Base-by-base conservation (phyloP, 2,113 vertebrate genomes). In the Anguilla japonica region DNA sequence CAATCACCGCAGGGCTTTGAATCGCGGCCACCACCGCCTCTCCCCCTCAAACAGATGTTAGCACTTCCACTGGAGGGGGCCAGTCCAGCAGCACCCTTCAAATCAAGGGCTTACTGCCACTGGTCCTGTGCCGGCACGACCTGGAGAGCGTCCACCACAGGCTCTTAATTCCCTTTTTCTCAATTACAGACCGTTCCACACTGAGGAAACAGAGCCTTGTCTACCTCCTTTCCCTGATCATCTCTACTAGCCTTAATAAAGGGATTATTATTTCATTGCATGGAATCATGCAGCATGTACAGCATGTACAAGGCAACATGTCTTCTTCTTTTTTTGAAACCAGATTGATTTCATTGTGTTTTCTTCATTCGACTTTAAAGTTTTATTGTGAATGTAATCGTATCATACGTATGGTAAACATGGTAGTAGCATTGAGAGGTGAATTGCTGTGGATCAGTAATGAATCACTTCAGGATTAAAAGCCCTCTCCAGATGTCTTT, bases 151-250 rank as follows among this genome's bases (percentile, higher is more conserved):
- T 79, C 71, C 90, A 88, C 80, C 34, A 43, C 22, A 82, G 89
- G 82, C 86, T 80, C 80, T 89, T 84, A 67, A 83, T 57, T 29
- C 22, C 20, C 79, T 83, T 89, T 83, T 87, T 84, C 81, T 81
- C 43, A n/a, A 88, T 86, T 88, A 46, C 78, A 89, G 79, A 81
- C 86, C 85, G 56, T 80, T 92, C 90, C 88, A 92, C 92, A 89
- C 85, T 89, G 91, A 88, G 79, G 90, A 90, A 90, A 89, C 85
- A 88, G 67, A 85, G 83, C 84, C 88, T 89, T 34, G 11, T 39
- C 87, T 71, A 7, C 63, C 50, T 53, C 11, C 34, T 34, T 88
- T 50, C 43, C 89, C 89, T 91, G 84, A 39, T 39, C 46, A 14
- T 39, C n/a, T 57, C 29, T 40, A 39, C 79, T 75, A 67, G 79